A percentile compares a stretch with the other conserved stretches of the same genome.
Conservation (phyloP, 2,113 vertebrate genomes). For the Cinclus mexicanus region DNA sequence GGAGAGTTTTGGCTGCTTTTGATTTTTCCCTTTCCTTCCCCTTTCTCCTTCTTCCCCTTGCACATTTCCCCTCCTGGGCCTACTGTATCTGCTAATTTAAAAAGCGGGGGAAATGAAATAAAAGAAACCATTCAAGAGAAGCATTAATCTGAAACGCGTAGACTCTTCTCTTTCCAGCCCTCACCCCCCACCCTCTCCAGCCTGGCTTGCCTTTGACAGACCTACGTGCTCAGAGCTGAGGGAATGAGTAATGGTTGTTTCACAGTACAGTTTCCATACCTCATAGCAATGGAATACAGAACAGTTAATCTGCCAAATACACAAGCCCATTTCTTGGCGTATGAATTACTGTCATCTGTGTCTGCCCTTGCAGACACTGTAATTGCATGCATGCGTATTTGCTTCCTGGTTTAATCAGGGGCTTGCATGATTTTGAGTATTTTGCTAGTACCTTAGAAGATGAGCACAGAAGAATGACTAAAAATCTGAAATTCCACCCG, state of each 20-base stretch:
- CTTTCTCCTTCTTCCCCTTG: neutral
- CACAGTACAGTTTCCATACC: conserved; percentile 78
- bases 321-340: conserved; percentile 72
- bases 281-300: conserved; percentile 78
- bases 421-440: neutral
- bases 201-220: conserved; percentile 34
- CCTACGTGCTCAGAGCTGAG: conserved; percentile 44
- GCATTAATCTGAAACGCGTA: conserved; percentile 21
- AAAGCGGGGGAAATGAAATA: conserved; percentile 37
- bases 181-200: neutral
- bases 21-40: conserved; percentile 8
- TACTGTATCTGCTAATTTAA: conserved; percentile 50
- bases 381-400: conserved; percentile 67
- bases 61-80: conserved; percentile 31
- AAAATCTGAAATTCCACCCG: conserved; percentile 10
- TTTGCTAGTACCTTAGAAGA: conserved; percentile 5
- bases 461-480: neutral
- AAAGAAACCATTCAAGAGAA: conserved; percentile 37
- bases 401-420: conserved; percentile 59
- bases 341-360: conserved; percentile 73
- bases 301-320: conserved; percentile 74
- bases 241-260: conserved; percentile 69
- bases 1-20: conserved; percentile 31
- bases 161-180: neutral
- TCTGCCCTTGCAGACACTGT: conserved; percentile 63